Base-by-base conservation (phyloP, 2,113 vertebrate genomes). In the Thalassarche chlororhynchos region DNA sequence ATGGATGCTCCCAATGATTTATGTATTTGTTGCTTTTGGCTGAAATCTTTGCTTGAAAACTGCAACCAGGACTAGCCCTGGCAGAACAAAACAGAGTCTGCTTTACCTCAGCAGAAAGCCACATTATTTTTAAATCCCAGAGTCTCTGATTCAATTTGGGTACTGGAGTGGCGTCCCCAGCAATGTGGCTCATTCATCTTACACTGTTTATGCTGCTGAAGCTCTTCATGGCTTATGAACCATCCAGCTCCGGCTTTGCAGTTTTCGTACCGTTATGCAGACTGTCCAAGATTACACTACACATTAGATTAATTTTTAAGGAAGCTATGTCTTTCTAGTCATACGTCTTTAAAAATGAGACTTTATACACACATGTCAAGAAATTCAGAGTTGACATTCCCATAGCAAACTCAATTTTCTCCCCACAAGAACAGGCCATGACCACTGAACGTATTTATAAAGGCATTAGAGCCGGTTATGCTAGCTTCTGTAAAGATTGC, bases 51-150 rank as follows among this genome's bases (percentile, higher is more conserved):
- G 46, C 52, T 40, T n/a, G 24, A 60, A 77, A 70, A 44, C 52
- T 44, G 47, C 69, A 57, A 42, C 40, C 25, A 24, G 58, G 25
- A 76, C 55, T 38, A 57, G 25, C 47, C 38, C 58, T 66, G 52
- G 36, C 69, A 85, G 66, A 55, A 64, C 34, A 52, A 69, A 86
- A 19, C 49, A 57, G 78, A 29, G 54, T 54, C 90, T 94, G 92
- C 82, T 85, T 87, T 90, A 40, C 70, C 84, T 90, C 84, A 86
- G 87, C 91, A 88, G 49, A 84, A 94, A 93, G 93, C 34, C 69
- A 25, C 57, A 46, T 91, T 69, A 38, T 60, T 91, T 91, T 78
- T 85, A 82, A 95, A 79, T 72, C 47, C 64, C 84, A 71, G 88
- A 83, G 84, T 69, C 88, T 90, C 83, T 87, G 87, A 84, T 83